These are phyloP conservation scores for Aeoliscus strigatus DNA, from an alignment of 2,797 vertebrate genomes.

Conservation along the genomic window DNA sequence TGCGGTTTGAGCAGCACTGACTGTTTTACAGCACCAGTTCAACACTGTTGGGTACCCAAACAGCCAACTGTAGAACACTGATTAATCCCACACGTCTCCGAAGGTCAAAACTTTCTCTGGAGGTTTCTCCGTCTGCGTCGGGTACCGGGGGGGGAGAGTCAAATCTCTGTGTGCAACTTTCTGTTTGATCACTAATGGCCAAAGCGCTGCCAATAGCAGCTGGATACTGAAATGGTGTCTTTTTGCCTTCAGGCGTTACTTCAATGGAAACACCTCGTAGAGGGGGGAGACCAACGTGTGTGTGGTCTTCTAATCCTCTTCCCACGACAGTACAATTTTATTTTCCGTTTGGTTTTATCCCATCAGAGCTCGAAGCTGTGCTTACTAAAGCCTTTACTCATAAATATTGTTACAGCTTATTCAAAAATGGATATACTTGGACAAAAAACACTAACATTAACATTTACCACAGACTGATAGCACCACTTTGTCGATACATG, in stretches of 20 bases:
- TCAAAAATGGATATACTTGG: too few relatives aligned
- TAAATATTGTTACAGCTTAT: conserved; percentile 3
- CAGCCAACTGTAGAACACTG: conserved; percentile 2
- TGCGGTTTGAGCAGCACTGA: neutral
- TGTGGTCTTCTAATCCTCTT: neutral
- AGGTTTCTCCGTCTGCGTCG: neutral
- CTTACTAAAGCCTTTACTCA: conserved; percentile 3
- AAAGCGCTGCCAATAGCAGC: conserved; percentile 9
- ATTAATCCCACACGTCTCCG: conserved; percentile 13
- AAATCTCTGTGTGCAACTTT: conserved; percentile 9
- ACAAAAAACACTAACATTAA: conserved; percentile 19
- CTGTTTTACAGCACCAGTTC: neutral
- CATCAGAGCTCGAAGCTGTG: neutral
- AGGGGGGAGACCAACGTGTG: neutral
- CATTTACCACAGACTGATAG: too few relatives aligned
- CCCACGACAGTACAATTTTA: neutral
- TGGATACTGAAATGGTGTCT: conserved; percentile 3
- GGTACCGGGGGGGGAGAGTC: conserved; percentile 1
- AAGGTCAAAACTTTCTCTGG: conserved; percentile 3
- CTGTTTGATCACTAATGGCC: conserved; percentile 23
- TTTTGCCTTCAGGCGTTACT: conserved; percentile 8
- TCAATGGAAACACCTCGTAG: conserved; percentile 5
- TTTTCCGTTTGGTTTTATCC: neutral
- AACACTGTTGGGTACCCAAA: conserved; percentile 8
- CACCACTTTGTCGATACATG: too few relatives aligned